Conservation (phyloP, 2,113 vertebrate species). For the Nerophis lumbriciformis region DNA sequence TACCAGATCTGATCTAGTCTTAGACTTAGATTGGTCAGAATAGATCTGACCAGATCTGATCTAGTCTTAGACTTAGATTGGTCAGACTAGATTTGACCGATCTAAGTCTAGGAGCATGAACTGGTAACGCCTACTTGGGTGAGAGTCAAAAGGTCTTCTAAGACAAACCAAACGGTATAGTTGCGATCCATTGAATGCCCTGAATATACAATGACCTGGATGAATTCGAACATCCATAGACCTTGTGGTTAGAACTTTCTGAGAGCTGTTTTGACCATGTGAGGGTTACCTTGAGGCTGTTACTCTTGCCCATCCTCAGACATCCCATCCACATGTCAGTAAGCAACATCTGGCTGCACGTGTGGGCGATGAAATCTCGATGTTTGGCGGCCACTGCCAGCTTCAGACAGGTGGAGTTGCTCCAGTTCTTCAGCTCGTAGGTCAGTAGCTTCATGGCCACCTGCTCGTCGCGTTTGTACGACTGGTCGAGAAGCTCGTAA, state of each 20-base stretch:
- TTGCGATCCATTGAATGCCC: too few species aligned
- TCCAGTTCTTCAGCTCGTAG: conserved; percentile 98
- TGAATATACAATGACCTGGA: too few species aligned
- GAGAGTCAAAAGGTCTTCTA: too few species aligned
- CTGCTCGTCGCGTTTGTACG: conserved; percentile 96
- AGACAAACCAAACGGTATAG: too few species aligned
- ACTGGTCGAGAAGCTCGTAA: conserved; percentile 93
- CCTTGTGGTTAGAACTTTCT: background rate
- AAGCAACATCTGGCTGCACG: conserved; percentile 98
- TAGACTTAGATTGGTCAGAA: too few species aligned
- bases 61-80: too few species aligned
- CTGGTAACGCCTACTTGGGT: too few species aligned
- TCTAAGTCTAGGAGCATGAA: too few species aligned
- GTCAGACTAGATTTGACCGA: too few species aligned
- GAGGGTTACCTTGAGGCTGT: conserved; percentile 40
- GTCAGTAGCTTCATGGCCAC: conserved; percentile 98
- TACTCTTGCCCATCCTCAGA: conserved; percentile 96
- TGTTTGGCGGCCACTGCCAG: conserved; percentile 96
- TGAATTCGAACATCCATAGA: too few species aligned
- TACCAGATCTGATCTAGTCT: too few species aligned
- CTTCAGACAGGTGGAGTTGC: conserved; percentile 95
- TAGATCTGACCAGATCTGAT: too few species aligned
- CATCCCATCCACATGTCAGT: conserved; percentile 99
- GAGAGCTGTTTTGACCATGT: conserved; percentile 23
- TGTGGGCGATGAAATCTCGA: conserved; percentile 97